Evolutionary conservation across 2,888 invertebrate species (phyloP).

Genomic region (Nymphalis polychloros): DNA sequence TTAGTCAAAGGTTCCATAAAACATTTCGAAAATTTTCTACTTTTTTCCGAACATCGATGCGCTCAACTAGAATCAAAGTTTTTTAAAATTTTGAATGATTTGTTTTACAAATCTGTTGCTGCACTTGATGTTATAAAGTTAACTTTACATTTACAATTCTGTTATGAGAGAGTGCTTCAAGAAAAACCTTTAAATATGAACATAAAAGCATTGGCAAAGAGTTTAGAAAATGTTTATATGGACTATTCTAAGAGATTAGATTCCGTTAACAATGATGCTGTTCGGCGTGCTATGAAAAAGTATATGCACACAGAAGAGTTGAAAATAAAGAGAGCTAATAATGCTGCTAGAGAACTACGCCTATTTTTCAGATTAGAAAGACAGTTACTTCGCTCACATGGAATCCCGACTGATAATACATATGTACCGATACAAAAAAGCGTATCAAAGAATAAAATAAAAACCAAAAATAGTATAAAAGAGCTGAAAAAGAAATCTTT

Average conservation of each 20-base stretch:
- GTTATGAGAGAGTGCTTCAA: constrained; percentile 82
- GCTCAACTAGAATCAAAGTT: constrained; percentile 77
- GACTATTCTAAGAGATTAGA: constrained; percentile 78
- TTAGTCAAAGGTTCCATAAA: constrained; percentile 53
- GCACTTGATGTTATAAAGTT: constrained; percentile 81
- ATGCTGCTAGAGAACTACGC: constrained; percentile 81
- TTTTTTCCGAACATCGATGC: constrained; percentile 77
- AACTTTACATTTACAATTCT: constrained; percentile 83
- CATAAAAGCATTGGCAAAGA: constrained; percentile 80
- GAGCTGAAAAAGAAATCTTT: constrained; percentile 41
- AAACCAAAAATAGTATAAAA: constrained; percentile 25
- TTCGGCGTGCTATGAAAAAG: constrained; percentile 75
- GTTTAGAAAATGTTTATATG: constrained; percentile 81
- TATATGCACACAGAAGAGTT: constrained; percentile 75
- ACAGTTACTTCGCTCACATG: constrained; percentile 67
- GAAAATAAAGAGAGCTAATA: constrained; percentile 76
- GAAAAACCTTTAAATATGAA: constrained; percentile 82
- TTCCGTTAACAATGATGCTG: constrained; percentile 75
- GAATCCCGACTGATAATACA: constrained; percentile 45
- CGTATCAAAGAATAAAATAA: constrained; percentile 8
- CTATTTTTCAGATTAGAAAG: constrained; percentile 73
- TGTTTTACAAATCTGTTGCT: constrained; percentile 81
- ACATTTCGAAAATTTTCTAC: constrained; percentile 53
- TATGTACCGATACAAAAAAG: constrained; percentile 21
- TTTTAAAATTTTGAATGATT: constrained; percentile 76